Percentiles rank a stretch among this genome's conserved stretches.
Conservation (phyloP, 1,140 invertebrate species). For the Aphaenogaster floridana region DNA sequence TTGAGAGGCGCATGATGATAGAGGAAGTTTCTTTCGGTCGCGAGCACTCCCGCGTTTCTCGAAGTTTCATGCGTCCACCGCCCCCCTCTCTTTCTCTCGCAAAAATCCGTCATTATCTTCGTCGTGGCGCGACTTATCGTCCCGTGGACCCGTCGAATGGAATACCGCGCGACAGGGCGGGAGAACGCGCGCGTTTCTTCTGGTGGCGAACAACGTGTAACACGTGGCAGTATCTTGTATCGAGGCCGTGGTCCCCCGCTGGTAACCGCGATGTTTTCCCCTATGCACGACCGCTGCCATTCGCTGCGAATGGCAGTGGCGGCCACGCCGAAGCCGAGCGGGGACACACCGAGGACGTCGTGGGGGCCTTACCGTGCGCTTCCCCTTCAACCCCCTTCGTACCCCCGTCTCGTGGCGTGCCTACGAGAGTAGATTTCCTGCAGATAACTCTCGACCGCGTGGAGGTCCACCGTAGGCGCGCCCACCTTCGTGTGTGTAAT, state of each 20-base stretch:
- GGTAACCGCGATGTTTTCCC: constrained; percentile 81
- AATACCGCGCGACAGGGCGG: constrained; percentile 42
- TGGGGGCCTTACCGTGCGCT: constrained; percentile 32
- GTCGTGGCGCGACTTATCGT: not conserved
- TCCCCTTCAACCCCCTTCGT: constrained; percentile 29
- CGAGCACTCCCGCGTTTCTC: not conserved
- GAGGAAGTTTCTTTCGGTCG: not conserved
- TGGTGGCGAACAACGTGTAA: constrained; percentile 87
- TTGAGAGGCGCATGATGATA: constrained; percentile 2
- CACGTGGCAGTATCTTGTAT: constrained; percentile 87
- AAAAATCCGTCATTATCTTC: constrained; percentile 26
- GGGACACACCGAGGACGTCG: constrained; percentile 61
- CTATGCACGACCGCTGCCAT: constrained; percentile 77
- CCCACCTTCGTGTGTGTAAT: constrained; percentile 61
- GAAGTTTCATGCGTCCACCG: not conserved
- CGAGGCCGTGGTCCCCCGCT: constrained; percentile 83
- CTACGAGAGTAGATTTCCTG: constrained; percentile 85
- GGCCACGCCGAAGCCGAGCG: constrained; percentile 50
- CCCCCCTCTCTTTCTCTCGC: not conserved
- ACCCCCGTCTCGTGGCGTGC: constrained; percentile 77
- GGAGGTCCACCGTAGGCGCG: constrained; percentile 81
- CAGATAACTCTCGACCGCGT: constrained; percentile 83
- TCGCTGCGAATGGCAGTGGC: constrained; percentile 70
- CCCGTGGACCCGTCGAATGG: constrained; percentile 3
- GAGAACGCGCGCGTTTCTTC: constrained; percentile 83